Evolutionary conservation across 2,888 invertebrate genomes (phyloP).

Genomic region (Dexiosoma caninum): DNA sequence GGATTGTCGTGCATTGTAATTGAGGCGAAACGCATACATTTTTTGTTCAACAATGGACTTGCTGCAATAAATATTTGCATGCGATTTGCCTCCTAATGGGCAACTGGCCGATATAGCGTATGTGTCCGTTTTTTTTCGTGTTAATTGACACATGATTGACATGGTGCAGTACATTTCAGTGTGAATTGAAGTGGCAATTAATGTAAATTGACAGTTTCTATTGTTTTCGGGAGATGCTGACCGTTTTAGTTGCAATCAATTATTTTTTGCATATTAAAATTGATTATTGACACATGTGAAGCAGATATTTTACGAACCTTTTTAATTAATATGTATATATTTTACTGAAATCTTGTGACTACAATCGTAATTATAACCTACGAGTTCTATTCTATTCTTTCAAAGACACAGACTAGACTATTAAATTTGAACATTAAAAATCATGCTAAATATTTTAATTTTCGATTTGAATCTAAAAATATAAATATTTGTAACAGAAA

Average conservation of each 20-base stretch:
- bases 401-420: too few species aligned
- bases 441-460: too few species aligned
- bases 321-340: too few species aligned
- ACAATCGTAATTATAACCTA: too few species aligned
- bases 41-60: not conserved
- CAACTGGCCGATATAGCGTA: conserved; percentile 33
- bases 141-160: conserved; percentile 77
- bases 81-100: conserved; percentile 46
- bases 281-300: conserved; percentile 21
- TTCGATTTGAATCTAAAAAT: too few species aligned
- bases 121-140: conserved; percentile 12
- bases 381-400: too few species aligned
- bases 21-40: not conserved
- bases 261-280: conserved; percentile 7
- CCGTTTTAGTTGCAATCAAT: not conserved
- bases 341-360: too few species aligned
- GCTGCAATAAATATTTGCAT: conserved; percentile 49
- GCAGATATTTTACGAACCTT: too few species aligned
- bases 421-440: too few species aligned
- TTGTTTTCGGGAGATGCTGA: conserved; percentile 32
- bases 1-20: conserved; percentile 17
- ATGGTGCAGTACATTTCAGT: conserved; percentile 67
- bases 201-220: conserved; percentile 67
- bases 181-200: conserved; percentile 73
- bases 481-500: too few species aligned